These are phyloP conservation scores for Plecotus auritus DNA, from an alignment of 2,113 vertebrate genomes.

Conservation along the genomic window DNA sequence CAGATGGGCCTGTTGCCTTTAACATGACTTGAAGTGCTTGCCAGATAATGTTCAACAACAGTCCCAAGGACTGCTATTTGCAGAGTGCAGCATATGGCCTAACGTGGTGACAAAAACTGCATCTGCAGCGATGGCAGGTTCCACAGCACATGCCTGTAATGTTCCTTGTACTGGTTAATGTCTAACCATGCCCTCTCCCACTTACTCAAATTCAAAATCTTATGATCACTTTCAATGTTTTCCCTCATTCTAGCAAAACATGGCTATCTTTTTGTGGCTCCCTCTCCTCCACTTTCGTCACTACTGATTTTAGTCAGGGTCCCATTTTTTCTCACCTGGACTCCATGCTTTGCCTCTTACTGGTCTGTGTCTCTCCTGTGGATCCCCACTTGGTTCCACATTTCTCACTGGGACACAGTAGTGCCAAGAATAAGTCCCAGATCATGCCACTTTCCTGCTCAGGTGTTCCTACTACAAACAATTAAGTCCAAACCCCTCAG, in stretches of 20 bases:
- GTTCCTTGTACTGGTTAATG: background rate
- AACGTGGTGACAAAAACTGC: background rate
- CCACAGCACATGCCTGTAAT: background rate
- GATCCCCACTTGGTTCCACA: background rate
- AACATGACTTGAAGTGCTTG: background rate
- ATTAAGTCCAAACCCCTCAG: background rate
- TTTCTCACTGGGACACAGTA: background rate
- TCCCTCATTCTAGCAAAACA: background rate
- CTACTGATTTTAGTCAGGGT: background rate
- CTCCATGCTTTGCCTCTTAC: background rate
- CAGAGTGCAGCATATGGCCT: background rate
- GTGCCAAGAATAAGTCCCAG: background rate
- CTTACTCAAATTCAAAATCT: background rate
- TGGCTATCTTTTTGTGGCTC: too few species aligned
- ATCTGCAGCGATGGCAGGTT: background rate
- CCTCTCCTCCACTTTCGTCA: background rate
- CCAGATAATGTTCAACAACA: background rate
- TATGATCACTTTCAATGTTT: background rate
- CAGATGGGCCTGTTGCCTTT: conserved; percentile 8
- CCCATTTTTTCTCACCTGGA: background rate
- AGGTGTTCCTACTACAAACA: background rate
- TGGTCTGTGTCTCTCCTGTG: background rate
- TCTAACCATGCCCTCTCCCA: background rate
- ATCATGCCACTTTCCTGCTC: background rate
- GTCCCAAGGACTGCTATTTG: background rate